Base-by-base conservation (phyloP, 2,113 vertebrate genomes). In the Phocoena phocoena region DNA sequence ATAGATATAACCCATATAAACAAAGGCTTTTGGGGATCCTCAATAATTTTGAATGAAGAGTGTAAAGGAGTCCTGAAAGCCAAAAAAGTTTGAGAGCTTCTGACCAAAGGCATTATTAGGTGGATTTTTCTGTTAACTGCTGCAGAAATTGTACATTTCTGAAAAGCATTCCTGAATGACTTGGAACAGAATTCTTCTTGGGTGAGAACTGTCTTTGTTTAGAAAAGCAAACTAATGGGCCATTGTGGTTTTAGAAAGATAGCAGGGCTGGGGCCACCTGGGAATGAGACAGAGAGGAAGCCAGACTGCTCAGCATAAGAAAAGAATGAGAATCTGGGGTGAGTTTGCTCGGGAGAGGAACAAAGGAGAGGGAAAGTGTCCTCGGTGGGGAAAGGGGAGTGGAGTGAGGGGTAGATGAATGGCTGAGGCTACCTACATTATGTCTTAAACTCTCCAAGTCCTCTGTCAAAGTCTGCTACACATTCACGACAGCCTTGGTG, bases 171-270 rank as follows among this genome's bases (percentile, higher is more conserved):
- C 55, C 87, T 89, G 83, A 65, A 67, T 58, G 62, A 70, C 25
- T 44, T 28, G 53, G 73, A 74, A 47, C 31, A 82, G 47, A 62
- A 74, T 65, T 63, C 67, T 67, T 83, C 53, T 77, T 25, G 21
- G 47, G 31, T 71, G 47, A 65, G 58, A 88, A 55, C 28, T 68
- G 58, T 67, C 87, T 95, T 96, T 79, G 60, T 92, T 92, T 76
- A 65, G 93, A 60, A 97, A 96, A 88, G 68, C 73, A 82, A 92
- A 77, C 50, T n/a, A 25, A 55, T 36, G 26, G 68, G 83, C 79
- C 44, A 53, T 10, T 70, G n/a, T 85, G 88, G 58, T 9, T 47
- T 28, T 63, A 80, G 88, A 77, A 88, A 60, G 82, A 44, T 31
- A 77, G 31, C 55, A 21, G 47, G n/a, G 47, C 55, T 73, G 85